Evolutionary conservation across 1,140 invertebrate genomes (phyloP).

Genomic region (Polypedilum pembai): DNA sequence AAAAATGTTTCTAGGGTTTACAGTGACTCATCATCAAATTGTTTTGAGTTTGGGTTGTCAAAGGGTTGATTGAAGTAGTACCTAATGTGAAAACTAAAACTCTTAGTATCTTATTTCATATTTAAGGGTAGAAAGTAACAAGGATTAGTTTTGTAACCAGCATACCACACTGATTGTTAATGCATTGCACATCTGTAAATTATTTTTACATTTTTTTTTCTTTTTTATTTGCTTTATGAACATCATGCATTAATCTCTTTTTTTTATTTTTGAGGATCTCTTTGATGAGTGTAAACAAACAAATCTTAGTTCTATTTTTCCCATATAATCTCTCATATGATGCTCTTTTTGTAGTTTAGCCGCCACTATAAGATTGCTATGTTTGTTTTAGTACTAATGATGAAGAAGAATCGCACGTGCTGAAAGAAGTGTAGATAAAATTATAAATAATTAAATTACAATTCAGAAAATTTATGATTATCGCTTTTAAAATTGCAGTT

Average conservation of each 20-base stretch:
- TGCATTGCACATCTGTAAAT: slow-evolving; percentile 2
- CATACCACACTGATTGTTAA: background rate
- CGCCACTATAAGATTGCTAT: background rate
- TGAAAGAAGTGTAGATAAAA: background rate
- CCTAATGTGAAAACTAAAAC: no score
- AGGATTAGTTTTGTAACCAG: background rate
- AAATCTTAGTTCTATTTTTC: background rate
- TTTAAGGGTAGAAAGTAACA: background rate
- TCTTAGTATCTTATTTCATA: background rate
- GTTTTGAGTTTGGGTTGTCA: no score
- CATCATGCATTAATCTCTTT: background rate
- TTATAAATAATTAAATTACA: slow-evolving; percentile 17
- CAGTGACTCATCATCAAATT: no score
- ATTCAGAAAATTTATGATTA: background rate
- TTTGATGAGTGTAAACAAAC: slow-evolving; percentile 13
- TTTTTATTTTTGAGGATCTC: background rate
- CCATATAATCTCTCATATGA: background rate
- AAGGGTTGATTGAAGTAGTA: no score
- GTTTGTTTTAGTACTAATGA: background rate
- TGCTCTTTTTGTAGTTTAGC: background rate
- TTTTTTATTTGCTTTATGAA: background rate
- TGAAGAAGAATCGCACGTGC: background rate
- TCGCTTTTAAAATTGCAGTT: background rate
- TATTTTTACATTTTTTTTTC: background rate
- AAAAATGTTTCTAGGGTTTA: no score